These are phyloP conservation scores for Arge pagana DNA, from an alignment of 2,888 invertebrate species.

Conservation along the genomic window DNA sequence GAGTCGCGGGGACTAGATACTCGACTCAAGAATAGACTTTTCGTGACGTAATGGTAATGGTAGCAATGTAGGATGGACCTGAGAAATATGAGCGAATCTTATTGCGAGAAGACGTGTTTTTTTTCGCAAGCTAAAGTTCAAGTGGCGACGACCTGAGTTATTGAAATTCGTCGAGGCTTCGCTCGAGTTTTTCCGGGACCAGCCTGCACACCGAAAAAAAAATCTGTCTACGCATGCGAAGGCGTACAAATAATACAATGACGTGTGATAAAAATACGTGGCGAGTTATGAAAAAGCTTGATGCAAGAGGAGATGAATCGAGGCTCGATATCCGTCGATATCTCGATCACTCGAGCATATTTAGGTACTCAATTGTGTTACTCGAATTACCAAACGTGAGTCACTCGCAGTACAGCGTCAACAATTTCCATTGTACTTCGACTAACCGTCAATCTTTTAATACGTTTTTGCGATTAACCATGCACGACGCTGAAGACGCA, in stretches of 20 bases:
- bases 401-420: constrained; percentile 21
- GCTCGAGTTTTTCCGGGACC: constrained; percentile 8
- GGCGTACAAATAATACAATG: constrained; percentile 17
- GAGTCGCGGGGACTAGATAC: too few relatives aligned
- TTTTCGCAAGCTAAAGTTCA: neutral
- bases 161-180: neutral
- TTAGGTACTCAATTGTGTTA: constrained; percentile 12
- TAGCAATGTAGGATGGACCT: constrained; percentile 16
- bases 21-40: constrained; percentile 13
- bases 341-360: neutral
- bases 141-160: neutral
- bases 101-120: neutral
- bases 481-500: too few relatives aligned
- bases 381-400: constrained; percentile 20
- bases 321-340: constrained; percentile 4
- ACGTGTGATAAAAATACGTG: neutral
- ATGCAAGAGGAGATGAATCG: constrained; percentile 12
- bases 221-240: constrained; percentile 21
- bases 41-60: constrained; percentile 6
- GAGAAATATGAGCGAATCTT: constrained; percentile 9
- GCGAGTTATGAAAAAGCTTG: neutral
- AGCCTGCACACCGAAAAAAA: constrained; percentile 1
- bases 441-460: constrained; percentile 12
- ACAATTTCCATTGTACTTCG: neutral
- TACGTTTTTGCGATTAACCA: neutral